Conservation (phyloP, 2,797 vertebrate genomes). For the Pseudochromis fuscus region DNA sequence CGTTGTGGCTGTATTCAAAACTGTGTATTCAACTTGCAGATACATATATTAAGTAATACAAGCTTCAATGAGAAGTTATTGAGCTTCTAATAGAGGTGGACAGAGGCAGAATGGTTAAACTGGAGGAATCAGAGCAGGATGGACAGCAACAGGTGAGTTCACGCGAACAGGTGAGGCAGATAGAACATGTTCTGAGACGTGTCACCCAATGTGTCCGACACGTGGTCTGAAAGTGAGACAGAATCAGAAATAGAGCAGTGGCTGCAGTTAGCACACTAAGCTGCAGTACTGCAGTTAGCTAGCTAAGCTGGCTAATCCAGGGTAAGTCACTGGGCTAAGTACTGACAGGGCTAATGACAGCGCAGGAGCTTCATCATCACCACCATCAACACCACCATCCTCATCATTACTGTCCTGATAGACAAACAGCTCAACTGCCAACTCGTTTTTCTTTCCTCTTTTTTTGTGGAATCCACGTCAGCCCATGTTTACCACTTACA, state of each 20-base stretch:
- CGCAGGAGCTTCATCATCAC: slow-evolving; percentile 30
- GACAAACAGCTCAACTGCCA: too few relatives aligned
- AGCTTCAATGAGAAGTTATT: too few relatives aligned
- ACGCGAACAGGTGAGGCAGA: neutral
- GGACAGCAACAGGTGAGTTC: neutral
- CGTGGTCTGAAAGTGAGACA: slow-evolving; percentile 34
- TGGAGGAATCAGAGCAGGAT: too few relatives aligned
- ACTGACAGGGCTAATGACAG: slow-evolving; percentile 45
- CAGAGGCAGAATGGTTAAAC: too few relatives aligned
- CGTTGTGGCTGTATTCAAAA: too few relatives aligned
- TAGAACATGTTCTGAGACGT: neutral
- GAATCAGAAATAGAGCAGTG: slow-evolving; percentile 40
- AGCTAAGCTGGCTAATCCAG: slow-evolving; percentile 73
- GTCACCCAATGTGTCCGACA: slow-evolving; percentile 23
- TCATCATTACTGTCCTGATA: neutral
- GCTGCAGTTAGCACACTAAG: slow-evolving; percentile 61
- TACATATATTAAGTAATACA: too few relatives aligned
- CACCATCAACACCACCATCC: neutral
- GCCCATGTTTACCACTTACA: too few relatives aligned
- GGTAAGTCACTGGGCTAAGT: slow-evolving; percentile 73
- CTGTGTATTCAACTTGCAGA: too few relatives aligned
- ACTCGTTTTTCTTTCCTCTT: too few relatives aligned
- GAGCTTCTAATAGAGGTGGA: too few relatives aligned
- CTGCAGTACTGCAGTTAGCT: slow-evolving; percentile 58
- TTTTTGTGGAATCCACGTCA: too few relatives aligned